Conservation (phyloP, 2,113 vertebrate genomes). For the Sisor rabdophorus region DNA sequence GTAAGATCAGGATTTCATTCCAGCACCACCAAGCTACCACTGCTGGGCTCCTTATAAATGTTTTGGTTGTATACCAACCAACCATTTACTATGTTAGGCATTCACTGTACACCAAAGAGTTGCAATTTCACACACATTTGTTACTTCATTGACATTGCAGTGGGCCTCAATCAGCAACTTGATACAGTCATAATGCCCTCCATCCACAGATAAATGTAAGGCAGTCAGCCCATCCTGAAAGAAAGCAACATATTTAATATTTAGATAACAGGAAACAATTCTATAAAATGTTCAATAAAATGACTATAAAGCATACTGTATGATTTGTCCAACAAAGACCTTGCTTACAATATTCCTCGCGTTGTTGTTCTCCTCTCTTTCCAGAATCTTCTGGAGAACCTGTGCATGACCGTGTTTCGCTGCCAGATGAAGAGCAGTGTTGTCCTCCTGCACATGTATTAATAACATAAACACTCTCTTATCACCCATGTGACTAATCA, state of each 20-base stretch:
- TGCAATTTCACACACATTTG: conserved; percentile 66
- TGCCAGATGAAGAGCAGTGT: conserved; percentile 80
- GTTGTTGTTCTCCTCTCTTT: conserved; percentile 68
- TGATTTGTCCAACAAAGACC: background rate
- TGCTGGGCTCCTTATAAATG: no score
- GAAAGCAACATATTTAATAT: conserved; percentile 17
- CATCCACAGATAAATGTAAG: conserved; percentile 75
- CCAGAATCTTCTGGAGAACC: conserved; percentile 75
- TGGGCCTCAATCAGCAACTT: conserved; percentile 71
- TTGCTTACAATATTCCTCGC: conserved; percentile 74
- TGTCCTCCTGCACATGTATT: conserved; percentile 70
- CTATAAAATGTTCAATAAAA: background rate
- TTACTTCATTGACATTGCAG: conserved; percentile 72
- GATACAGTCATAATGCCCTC: conserved; percentile 66
- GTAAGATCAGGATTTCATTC: no score
- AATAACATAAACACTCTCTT: background rate
- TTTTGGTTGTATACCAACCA: no score
- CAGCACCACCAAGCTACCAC: no score
- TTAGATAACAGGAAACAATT: background rate
- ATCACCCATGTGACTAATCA: no score
- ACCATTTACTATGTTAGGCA: background rate
- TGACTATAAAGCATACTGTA: background rate
- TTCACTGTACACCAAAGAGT: background rate
- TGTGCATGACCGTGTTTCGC: conserved; percentile 70
- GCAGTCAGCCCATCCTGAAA: conserved; percentile 78